These are phyloP conservation scores for Tachycineta bicolor DNA, from an alignment of 2,113 vertebrate species.

Conservation along the genomic window DNA sequence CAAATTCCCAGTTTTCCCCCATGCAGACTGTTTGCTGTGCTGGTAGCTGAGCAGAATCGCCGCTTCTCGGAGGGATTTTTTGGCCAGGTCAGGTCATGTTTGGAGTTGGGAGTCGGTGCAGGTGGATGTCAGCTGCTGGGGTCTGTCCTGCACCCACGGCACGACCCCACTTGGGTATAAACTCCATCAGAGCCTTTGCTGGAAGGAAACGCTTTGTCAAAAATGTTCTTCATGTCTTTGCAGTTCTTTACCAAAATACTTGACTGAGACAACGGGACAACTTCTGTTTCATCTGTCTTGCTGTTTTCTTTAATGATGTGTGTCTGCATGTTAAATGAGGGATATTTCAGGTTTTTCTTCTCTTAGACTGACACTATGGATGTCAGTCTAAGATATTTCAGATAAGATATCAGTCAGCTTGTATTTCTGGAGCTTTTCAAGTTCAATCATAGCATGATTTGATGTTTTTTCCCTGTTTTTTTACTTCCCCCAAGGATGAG, in stretches of 20 bases:
- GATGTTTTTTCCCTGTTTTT: fast-evolving
- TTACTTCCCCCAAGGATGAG: not conserved
- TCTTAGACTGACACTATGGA: not conserved
- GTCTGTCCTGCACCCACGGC: fast-evolving
- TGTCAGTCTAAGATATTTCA: not conserved
- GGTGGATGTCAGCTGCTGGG: not conserved
- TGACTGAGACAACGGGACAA: too few relatives aligned
- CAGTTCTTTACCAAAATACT: not conserved
- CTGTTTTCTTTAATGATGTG: not conserved
- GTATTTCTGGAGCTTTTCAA: not conserved
- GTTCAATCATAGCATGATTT: not conserved
- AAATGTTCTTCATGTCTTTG: not conserved
- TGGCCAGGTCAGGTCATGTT: not conserved
- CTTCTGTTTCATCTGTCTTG: not conserved
- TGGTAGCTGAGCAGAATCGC: not conserved
- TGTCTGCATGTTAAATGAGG: not conserved
- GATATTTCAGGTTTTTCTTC: not conserved
- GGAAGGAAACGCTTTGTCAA: fast-evolving
- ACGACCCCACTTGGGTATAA: not conserved
- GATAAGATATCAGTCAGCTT: not conserved
- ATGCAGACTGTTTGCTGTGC: not conserved
- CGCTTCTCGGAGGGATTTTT: not conserved
- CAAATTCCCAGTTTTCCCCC: not conserved
- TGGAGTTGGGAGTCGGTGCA: not conserved
- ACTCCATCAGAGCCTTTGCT: not conserved